phyloP scores from a whole-genome alignment of 2,113 vertebrate species.

The Pteruthius melanotis region DNA sequence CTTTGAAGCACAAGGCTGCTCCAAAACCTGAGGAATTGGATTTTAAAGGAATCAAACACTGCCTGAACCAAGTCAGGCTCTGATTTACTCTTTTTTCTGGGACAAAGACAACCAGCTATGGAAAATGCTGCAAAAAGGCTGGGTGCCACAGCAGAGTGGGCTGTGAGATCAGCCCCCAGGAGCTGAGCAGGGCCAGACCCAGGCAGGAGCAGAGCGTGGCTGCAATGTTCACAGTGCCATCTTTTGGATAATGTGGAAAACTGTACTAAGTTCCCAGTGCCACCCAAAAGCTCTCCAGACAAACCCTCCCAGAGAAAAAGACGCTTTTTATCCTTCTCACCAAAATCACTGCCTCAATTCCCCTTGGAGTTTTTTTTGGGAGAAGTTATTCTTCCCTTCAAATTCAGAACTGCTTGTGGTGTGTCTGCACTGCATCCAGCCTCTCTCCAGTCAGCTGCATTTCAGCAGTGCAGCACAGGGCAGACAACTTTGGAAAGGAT shows the following conservation, averaged over 20 bases:
- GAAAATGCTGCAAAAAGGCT: background rate
- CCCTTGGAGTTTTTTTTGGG: background rate
- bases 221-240: conserved; percentile 47
- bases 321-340: fast-evolving
- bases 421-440: background rate
- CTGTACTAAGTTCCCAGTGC: background rate
- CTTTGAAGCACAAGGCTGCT: background rate
- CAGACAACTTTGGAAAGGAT: background rate
- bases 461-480: background rate
- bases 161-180: background rate
- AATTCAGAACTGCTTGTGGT: background rate
- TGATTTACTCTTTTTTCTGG: background rate
- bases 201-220: background rate
- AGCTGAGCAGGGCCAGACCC: background rate
- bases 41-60: background rate
- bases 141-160: background rate
- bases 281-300: background rate
- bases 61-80: fast-evolving
- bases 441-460: background rate
- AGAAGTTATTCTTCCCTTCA: background rate
- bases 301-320: background rate
- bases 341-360: background rate
- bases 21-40: background rate
- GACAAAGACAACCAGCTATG: background rate
- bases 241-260: conserved; percentile 35